phyloP scores from a whole-genome alignment of 1,140 invertebrate genomes.

The Gryon sp. region DNA sequence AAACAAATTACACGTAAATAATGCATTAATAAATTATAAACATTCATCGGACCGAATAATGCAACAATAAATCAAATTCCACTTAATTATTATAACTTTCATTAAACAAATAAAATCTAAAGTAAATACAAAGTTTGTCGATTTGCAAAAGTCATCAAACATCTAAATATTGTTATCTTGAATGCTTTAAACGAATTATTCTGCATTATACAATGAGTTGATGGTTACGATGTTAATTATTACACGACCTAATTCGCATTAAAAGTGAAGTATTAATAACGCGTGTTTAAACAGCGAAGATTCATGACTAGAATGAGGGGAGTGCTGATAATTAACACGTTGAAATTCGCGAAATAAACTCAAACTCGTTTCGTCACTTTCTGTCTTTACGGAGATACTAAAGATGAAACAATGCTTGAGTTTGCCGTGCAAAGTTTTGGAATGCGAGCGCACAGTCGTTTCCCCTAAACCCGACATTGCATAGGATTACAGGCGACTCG shows the following conservation, averaged over 20 bases:
- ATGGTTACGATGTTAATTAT: conserved; percentile 47
- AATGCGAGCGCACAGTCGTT: conserved; percentile 52
- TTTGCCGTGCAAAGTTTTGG: conserved; percentile 53
- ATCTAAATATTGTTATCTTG: conserved; percentile 1
- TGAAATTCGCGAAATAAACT: conserved; percentile 53
- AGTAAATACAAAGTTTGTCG: too few species aligned
- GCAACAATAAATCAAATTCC: too few species aligned
- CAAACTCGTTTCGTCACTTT: conserved; percentile 60
- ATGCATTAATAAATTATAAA: too few species aligned
- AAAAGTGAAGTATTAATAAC: conserved; percentile 47
- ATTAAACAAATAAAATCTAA: too few species aligned
- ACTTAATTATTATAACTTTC: too few species aligned
- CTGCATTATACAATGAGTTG: conserved; percentile 19
- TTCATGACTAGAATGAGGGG: conserved; percentile 32
- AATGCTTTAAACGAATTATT: conserved; percentile 15
- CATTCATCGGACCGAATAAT: too few species aligned
- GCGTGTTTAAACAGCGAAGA: conserved; percentile 33
- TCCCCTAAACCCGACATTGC: conserved; percentile 49
- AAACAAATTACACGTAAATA: too few species aligned
- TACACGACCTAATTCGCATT: conserved; percentile 42
- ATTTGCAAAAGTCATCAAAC: background rate
- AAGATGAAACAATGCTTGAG: conserved; percentile 62
- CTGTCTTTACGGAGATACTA: conserved; percentile 56
- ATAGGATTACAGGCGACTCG: conserved; percentile 41
- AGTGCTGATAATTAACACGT: conserved; percentile 58